phyloP scores from a whole-genome alignment of 1,140 invertebrate species.

The Drosophila neocordata region DNA sequence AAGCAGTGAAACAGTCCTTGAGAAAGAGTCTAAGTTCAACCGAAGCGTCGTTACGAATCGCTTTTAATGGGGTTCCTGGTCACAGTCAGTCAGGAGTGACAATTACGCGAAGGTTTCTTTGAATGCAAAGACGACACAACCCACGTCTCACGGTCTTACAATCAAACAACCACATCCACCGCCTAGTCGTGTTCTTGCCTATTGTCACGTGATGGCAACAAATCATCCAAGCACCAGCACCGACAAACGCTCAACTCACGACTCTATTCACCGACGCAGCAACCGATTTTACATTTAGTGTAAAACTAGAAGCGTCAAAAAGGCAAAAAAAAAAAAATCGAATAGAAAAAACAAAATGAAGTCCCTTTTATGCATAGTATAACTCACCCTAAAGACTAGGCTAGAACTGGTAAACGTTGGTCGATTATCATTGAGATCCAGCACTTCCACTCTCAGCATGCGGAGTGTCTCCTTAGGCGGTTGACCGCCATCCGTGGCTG shows the following conservation, averaged over 20 bases:
- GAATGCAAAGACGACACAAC: constrained; percentile 52
- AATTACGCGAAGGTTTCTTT: constrained; percentile 62
- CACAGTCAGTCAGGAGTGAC: constrained; percentile 67
- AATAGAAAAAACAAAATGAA: not conserved
- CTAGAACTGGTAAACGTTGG: constrained; percentile 95
- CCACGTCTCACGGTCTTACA: constrained; percentile 37
- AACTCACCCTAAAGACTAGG: constrained; percentile 91
- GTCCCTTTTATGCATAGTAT: constrained; percentile 51
- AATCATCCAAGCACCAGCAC: constrained; percentile 64
- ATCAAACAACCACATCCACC: constrained; percentile 40
- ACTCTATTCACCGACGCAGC: constrained; percentile 31
- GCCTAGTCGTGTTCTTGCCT: constrained; percentile 76
- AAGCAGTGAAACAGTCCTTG: not conserved
- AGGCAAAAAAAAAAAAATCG: constrained; percentile 48
- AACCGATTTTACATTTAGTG: constrained; percentile 42
- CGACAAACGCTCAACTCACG: constrained; percentile 74
- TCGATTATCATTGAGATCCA: constrained; percentile 95
- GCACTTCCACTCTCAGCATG: constrained; percentile 92
- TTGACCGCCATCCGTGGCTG: constrained; percentile 92
- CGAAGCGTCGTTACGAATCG: constrained; percentile 56
- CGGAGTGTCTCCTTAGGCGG: constrained; percentile 92
- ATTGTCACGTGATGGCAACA: constrained; percentile 82
- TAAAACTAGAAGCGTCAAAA: constrained; percentile 81
- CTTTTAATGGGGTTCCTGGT: constrained; percentile 61
- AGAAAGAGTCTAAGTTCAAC: not conserved